Evolutionary conservation across 2,797 vertebrate genomes (phyloP).

Genomic region (Staurois parvus): DNA sequence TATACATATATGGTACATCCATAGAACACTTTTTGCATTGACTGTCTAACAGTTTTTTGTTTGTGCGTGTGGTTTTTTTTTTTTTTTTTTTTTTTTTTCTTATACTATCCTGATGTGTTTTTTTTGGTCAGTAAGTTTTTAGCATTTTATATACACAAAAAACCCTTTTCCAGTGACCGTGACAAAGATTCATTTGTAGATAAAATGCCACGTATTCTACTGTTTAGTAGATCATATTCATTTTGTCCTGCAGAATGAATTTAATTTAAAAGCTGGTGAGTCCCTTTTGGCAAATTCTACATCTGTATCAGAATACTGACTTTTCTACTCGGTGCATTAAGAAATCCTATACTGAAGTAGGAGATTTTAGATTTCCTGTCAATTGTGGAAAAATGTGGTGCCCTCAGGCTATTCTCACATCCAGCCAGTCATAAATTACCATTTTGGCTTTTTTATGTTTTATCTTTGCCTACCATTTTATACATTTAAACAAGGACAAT

Average conservation of each 20-base stretch:
- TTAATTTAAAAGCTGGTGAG: not conserved
- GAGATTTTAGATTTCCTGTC: constrained; percentile 54
- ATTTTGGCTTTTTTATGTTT: not conserved
- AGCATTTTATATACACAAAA: not conserved
- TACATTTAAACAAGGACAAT: not conserved
- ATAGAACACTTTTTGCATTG: too few species aligned
- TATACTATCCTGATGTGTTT: too few species aligned
- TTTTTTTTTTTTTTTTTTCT: too few species aligned
- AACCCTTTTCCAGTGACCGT: not conserved
- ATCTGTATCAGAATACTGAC: not conserved
- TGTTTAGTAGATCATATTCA: not conserved
- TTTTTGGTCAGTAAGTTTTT: too few species aligned
- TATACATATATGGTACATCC: too few species aligned
- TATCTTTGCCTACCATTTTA: constrained; percentile 2
- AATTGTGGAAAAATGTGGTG: constrained; percentile 49
- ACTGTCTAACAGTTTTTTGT: too few species aligned
- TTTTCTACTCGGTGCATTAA: constrained; percentile 29
- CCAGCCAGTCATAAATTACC: constrained; percentile 52
- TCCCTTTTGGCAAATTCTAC: not conserved
- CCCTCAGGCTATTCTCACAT: constrained; percentile 52
- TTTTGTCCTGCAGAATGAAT: not conserved
- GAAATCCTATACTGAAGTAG: constrained; percentile 56
- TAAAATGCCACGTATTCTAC: not conserved
- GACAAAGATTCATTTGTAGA: not conserved
- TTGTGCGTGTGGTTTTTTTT: too few species aligned